Base-by-base conservation (phyloP, 2,888 invertebrate genomes). In the Drosophila paracracens region DNA sequence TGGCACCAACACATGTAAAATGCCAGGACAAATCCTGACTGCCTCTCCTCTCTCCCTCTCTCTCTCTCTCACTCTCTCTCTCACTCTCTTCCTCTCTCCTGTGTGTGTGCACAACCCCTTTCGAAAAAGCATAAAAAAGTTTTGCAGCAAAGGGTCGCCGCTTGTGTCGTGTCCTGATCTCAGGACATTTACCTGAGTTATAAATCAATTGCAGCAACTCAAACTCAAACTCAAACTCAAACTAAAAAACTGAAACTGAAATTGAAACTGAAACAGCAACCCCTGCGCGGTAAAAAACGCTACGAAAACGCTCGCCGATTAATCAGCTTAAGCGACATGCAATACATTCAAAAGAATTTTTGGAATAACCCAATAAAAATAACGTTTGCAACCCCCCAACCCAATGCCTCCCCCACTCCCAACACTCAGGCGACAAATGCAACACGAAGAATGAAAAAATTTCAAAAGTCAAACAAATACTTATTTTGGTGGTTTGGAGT, bases 171-270 rank as follows among this genome's bases (percentile, higher is more conserved):
- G 88, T 82, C 69, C 85, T 80, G 90, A 89, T 89, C 88, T 78
- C 90, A 85, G 90, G 86, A 85, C 83, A 90, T 82, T 85, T 90
- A 85, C 84, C 84, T 85, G 84, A 85, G 88, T 68, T 74, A 80
- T 82, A 85, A 85, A 87, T 84, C 85, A 89, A 89, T 79, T 83
- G 88, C 83, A 76, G 65, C 62, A 46, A 46, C 46, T 46, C 46
- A 46, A 46, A 46, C 16, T 46, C 46, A 46, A 46, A 46, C 46
- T 25, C 25, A 25, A 46, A 16, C 16, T 25, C 13, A 46, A 46
- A 21, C 46, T 16, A 16, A 64, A 64, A 60, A 27, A 38, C 36
- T 43, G 36, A 27, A 46, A 38, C 50, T 16, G 46, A 27, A 57
- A 40, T 21, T 5, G 38, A 13, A 56, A 53, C 21, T 8, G 25